Percentiles rank a stretch among this genome's conserved stretches.
These are phyloP conservation scores for Ochropleura leucogaster DNA, from an alignment of 2,888 invertebrate species.

Conservation along the genomic window DNA sequence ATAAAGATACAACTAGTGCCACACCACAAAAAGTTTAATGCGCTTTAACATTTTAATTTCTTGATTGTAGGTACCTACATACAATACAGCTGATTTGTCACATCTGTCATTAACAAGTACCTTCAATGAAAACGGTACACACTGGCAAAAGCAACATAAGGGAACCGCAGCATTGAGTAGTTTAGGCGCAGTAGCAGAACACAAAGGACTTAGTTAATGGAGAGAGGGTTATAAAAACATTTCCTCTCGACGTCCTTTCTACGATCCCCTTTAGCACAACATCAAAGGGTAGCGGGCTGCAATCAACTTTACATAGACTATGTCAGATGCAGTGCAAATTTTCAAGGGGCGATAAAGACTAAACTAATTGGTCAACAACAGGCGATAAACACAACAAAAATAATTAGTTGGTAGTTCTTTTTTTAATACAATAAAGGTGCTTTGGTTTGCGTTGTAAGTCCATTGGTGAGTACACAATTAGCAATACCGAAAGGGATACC, in stretches of 20 bases:
- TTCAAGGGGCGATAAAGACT: neutral
- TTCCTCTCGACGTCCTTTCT: neutral
- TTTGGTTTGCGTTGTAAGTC: neutral
- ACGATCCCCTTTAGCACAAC: conserved; percentile 5
- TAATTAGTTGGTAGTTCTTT: neutral
- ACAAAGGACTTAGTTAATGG: conserved; percentile 10
- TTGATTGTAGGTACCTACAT: neutral
- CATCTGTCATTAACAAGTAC: neutral
- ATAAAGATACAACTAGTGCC: too few species aligned
- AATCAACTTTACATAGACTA: conserved; percentile 3
- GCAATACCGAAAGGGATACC: neutral
- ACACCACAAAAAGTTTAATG: neutral
- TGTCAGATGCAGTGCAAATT: conserved; percentile 12
- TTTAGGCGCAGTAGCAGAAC: neutral
- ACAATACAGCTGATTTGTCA: neutral
- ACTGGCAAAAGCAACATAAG: neutral
- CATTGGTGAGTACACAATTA: neutral
- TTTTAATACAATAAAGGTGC: neutral
- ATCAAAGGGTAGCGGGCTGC: conserved; percentile 31
- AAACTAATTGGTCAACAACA: neutral
- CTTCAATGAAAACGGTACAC: neutral
- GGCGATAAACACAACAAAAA: neutral
- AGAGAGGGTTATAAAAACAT: conserved; percentile 30
- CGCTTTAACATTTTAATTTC: neutral
- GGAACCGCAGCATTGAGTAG: neutral